Percentiles rank a stretch among this genome's conserved stretches.
phyloP scores from a whole-genome alignment of 2,113 vertebrate genomes.

The Cercocebus atys region DNA sequence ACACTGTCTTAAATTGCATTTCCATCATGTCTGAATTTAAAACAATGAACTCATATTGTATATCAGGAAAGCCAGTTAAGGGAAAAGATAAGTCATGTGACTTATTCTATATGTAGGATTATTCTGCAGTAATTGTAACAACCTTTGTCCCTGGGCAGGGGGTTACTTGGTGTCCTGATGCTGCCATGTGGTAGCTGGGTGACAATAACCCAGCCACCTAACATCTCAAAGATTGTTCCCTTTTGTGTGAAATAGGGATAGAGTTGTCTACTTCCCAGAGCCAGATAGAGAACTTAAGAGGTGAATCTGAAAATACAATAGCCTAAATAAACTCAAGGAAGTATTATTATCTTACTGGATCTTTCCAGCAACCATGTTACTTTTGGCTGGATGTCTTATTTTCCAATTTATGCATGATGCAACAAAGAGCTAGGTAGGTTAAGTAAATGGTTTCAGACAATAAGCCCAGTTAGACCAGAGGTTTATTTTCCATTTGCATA shows the following conservation, averaged over 20 bases:
- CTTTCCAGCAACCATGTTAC: neutral
- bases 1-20: neutral
- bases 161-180: neutral
- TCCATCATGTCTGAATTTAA: neutral
- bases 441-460: conserved; percentile 17
- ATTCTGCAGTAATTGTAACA: neutral
- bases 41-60: neutral
- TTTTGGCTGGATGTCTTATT: neutral
- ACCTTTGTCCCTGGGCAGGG: neutral
- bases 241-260: neutral
- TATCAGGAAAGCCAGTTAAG: neutral
- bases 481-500: conserved; percentile 4
- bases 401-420: neutral
- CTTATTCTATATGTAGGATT: neutral
- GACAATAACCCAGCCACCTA: neutral
- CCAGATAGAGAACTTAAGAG: neutral
- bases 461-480: neutral
- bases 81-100: neutral
- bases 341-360: neutral
- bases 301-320: neutral
- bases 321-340: neutral
- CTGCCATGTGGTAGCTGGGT: neutral
- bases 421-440: neutral
- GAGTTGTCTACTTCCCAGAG: neutral
- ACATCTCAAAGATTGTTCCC: neutral